phyloP scores from a whole-genome alignment of 2,797 vertebrate species.

The Margarornis squamiger region DNA sequence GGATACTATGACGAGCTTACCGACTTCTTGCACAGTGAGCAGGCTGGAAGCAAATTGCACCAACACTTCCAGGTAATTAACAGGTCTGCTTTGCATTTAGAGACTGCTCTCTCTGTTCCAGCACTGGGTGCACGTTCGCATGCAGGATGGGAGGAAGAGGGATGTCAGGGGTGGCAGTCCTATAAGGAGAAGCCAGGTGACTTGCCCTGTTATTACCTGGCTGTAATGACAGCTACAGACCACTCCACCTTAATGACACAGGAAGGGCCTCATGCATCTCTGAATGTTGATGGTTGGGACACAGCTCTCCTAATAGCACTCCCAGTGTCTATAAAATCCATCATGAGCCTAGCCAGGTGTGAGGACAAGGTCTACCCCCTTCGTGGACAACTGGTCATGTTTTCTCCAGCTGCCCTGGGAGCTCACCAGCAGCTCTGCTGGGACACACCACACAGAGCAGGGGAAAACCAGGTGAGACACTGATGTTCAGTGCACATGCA shows the following conservation, averaged over 20 bases:
- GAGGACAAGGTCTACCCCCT: not conserved
- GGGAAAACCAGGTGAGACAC: not conserved
- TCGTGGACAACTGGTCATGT: rapidly evolving
- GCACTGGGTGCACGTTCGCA: not conserved
- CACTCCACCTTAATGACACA: not conserved
- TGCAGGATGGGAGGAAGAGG: not conserved
- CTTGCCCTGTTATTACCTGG: not conserved
- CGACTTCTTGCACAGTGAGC: not conserved
- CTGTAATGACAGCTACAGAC: not conserved
- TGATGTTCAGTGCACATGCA: not conserved
- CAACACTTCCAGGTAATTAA: not conserved
- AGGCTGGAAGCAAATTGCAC: not conserved
- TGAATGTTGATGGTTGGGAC: not conserved
- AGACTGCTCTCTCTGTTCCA: not conserved
- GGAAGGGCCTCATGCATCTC: not conserved
- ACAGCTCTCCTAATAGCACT: not conserved
- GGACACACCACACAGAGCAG: rapidly evolving
- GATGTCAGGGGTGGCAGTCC: not conserved
- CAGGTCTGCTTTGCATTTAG: not conserved
- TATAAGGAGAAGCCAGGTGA: not conserved
- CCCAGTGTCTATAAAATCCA: not conserved
- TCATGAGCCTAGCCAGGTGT: not conserved
- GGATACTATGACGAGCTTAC: not conserved
- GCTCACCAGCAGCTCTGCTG: not conserved
- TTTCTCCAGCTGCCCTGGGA: not conserved